A percentile compares a stretch with the other conserved stretches of the same genome.
phyloP scores from a whole-genome alignment of 2,888 invertebrate species.

The Peribatodes rhomboidaria region DNA sequence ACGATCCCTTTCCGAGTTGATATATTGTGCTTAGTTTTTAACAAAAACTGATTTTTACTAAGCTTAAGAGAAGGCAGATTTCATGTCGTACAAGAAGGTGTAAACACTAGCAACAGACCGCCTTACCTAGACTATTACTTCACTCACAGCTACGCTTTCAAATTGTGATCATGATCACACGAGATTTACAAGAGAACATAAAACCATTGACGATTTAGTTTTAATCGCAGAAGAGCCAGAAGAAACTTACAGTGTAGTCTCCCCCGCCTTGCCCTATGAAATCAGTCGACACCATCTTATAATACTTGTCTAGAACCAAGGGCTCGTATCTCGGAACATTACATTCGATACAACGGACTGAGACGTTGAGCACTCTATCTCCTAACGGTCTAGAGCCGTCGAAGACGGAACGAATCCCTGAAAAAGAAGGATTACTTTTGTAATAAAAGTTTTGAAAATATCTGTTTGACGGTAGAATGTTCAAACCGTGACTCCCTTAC shows the following conservation, averaged over 20 bases:
- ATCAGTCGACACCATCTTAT: conserved; percentile 86
- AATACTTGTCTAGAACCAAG: conserved; percentile 83
- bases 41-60: too few relatives aligned
- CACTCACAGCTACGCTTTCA: too few relatives aligned
- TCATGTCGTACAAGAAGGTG: too few relatives aligned
- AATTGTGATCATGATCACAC: too few relatives aligned
- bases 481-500: too few relatives aligned
- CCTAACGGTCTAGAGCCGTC: conserved; percentile 87
- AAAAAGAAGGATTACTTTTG: conserved; percentile 40
- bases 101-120: too few relatives aligned
- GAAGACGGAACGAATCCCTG: conserved; percentile 86
- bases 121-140: too few relatives aligned
- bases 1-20: too few relatives aligned
- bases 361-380: conserved; percentile 83
- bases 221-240: too few relatives aligned
- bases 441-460: neutral
- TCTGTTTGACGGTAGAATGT: neutral
- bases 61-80: too few relatives aligned
- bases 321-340: conserved; percentile 87
- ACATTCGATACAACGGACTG: conserved; percentile 88
- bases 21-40: too few relatives aligned
- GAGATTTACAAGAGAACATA: too few relatives aligned
- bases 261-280: conserved; percentile 90
- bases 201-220: neutral
- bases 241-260: conserved; percentile 83